Evolutionary conservation across 2,888 invertebrate species (phyloP), one percentile per base, ranked within the genome.

Genomic region (Lypha dubia): DNA sequence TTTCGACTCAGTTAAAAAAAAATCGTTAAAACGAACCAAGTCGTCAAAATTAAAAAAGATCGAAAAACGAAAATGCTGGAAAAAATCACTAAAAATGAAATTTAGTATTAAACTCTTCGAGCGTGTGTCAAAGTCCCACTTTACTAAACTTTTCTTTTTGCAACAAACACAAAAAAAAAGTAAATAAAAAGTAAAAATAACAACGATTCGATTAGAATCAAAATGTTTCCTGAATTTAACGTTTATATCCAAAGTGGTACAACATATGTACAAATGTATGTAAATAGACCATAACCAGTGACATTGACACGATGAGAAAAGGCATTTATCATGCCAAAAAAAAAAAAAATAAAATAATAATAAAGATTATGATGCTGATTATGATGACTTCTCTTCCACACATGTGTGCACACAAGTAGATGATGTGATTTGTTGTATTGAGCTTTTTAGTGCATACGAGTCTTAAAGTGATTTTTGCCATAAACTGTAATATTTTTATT

Each of bases 401-500:
- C 17, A 41, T 51, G 28, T 22, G 51, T n/a, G n/a, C n/a, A n/a
- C n/a, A n/a, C n/a, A n/a, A n/a, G n/a, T n/a, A n/a, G n/a, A n/a
- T n/a, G 46, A 67, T 35, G 28, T 28, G 41, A 51, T 51, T 53
- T 46, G 20, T 17, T 65, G 56, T n/a, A 46, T 49, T 41, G 11
- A 73, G 9, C n/a, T n/a, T 71, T 56, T 62, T 20, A 15, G 13
- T 62, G 15, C 22, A 24, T 41, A 24, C 20, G 46, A 22, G n/a
- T 20, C 32, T 71, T 44, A 56, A 22, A 44, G 67, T 46, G 71
- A 11, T 68, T 60, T 56, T 65, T 75, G 20, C 70, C 70, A 75
- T 75, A 79, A 75, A 70, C 70, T n/a, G 79, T 65, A 65, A 60
- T 51, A 67, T 79, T 70, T 84, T 58, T 75, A 71, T 84, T 81